Evolutionary conservation across 2,888 invertebrate genomes (phyloP), one percentile per base, ranked within the genome.

Genomic region (Spicauda simplicius): DNA sequence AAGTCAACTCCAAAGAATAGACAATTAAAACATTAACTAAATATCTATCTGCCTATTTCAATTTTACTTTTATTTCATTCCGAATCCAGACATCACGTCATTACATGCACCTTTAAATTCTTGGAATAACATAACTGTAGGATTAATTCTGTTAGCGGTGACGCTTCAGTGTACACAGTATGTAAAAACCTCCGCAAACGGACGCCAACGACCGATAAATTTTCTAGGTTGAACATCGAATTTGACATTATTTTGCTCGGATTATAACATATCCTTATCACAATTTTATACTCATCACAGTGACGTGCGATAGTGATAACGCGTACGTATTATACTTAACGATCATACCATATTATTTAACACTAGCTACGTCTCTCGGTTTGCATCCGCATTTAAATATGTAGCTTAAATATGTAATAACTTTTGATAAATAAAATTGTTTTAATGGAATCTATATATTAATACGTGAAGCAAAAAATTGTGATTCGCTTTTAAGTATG

Each of bases 181-280:
- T 64, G 64, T 58, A 75, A 84, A 86, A 86, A 77, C 79, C 83
- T 88, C 83, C 83, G 80, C 77, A 80, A 85, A 84, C 80, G 83
- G 74, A 75, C 79, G 86, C 82, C 88, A 85, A 86, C 82, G 89
- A 86, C 89, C 89, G 90, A 90, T 90, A 85, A 64, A 82, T 77
- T 77, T 82, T 85, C 80, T 84, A 88, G 85, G 84, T 83, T 82
- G 77, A 76, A 69, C 68, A 70, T 57, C 62, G 64, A 64, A 70
- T 76, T 73, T 74, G 76, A 79, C 80, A 81, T 77, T 78, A 80
- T 81, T 82, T 82, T 79, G 80, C 77, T 77, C 77, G 77, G 78
- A 78, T 82, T 76, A 79, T 41, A 11, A 41, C 12, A 33, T 33
- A 33, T 73, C 75, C 72, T 81, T 86, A 87, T 86, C 86, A 74